Evolutionary conservation across 1,140 invertebrate species (phyloP), one percentile per base, ranked within the genome.

Genomic region (Atta cephalotes): DNA sequence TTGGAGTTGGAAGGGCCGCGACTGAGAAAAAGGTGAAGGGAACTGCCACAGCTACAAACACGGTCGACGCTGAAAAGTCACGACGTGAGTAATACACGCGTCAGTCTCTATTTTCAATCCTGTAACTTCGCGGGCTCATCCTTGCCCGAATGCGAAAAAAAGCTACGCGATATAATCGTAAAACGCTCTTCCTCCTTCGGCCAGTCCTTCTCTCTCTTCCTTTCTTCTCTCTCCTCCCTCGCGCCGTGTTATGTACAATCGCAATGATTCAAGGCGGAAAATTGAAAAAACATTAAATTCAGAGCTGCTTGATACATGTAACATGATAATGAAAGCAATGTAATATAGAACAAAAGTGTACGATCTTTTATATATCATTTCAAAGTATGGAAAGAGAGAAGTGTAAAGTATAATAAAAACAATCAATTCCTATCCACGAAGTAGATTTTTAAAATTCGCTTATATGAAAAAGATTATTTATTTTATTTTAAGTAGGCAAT

Each of bases 41-140:
- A 71, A 71, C 51, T 28, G 35, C 51, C 62, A 31, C 62, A 31
- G 76, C 45, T 62, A 68, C 39, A 18, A 31, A 79, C 78, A 70
- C 63, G 78, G 63, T 70, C 78, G 78, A 80, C 49, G 78, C 9
- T 70, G 65, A 62, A 80, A 65, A 80, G 78, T 80, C 63, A 80
- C 63, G 63, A 80, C 63, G 65, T 80, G 78, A 80, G 56, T 80
- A 80, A 80, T 80, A 63, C 31, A 31, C 63, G 63, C 63, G 78
- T 80, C 63, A 80, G 78, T 80, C 49, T 80, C 78, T 70, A 80
- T 80, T 80, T 80, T 80, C 78, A 80, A 70, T 80, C 63, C 78
- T 31, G 78, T 80, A 80, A 80, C 63, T 80, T 80, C 10, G 63
- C 63, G 63, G 31, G 63, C 49, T 56, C 63, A 80, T 80, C 63